Evolutionary conservation across 2,113 vertebrate genomes (phyloP).

Genomic region (Falcunculus frontatus): DNA sequence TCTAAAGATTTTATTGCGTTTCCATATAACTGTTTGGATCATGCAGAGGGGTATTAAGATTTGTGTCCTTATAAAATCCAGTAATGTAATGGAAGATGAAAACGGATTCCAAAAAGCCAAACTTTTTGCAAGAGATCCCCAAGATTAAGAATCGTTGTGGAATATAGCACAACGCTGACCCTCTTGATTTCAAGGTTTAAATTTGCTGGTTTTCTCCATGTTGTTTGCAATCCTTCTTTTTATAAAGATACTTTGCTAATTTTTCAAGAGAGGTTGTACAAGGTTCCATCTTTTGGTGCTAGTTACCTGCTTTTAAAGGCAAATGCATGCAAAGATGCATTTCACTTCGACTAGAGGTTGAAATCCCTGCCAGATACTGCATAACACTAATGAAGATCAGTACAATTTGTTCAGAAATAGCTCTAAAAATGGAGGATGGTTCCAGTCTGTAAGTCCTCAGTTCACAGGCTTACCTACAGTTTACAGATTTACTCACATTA

Average conservation of each 20-base stretch:
- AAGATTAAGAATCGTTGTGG: neutral
- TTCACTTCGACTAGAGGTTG: neutral
- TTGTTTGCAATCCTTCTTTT: neutral
- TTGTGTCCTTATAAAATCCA: neutral
- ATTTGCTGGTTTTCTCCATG: neutral
- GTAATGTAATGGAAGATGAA: neutral
- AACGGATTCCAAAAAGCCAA: neutral
- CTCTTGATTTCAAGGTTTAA: neutral
- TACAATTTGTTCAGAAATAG: neutral
- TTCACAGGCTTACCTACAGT: neutral
- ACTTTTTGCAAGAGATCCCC: neutral
- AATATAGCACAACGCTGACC: fast-evolving
- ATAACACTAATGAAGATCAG: neutral
- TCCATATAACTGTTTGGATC: neutral
- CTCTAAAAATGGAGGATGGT: neutral
- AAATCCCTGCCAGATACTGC: neutral
- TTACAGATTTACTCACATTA: neutral
- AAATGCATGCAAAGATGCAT: neutral
- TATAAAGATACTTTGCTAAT: neutral
- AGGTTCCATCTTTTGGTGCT: neutral
- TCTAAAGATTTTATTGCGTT: neutral
- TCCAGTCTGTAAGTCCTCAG: neutral
- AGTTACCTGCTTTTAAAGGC: neutral
- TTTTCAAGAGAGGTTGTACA: neutral
- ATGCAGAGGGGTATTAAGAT: neutral